phyloP scores from a whole-genome alignment of 2,888 invertebrate species.

The Morpho achilles region DNA sequence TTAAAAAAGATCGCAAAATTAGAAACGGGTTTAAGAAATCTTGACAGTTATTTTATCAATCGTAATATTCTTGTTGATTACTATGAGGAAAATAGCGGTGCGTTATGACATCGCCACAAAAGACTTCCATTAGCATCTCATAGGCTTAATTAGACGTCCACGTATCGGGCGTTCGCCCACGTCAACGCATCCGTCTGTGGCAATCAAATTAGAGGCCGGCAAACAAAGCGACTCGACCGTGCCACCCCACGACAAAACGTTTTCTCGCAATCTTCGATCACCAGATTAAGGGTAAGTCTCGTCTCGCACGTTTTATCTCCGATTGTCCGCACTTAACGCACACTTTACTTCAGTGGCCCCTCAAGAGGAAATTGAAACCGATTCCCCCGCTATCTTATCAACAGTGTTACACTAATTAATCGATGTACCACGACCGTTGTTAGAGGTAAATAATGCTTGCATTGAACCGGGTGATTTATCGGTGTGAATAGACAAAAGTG shows the following conservation, averaged over 20 bases:
- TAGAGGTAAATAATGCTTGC: conserved; percentile 71
- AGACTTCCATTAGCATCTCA: conserved; percentile 63
- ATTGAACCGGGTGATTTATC: conserved; percentile 73
- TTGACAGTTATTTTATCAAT: background rate
- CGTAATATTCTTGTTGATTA: conserved; percentile 29
- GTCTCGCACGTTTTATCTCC: conserved; percentile 78
- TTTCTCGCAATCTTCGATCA: conserved; percentile 79
- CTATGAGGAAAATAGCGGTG: conserved; percentile 33
- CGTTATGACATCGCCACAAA: conserved; percentile 57
- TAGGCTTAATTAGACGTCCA: conserved; percentile 69
- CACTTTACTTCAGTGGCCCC: conserved; percentile 77
- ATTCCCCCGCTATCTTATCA: conserved; percentile 77
- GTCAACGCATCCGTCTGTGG: conserved; percentile 56
- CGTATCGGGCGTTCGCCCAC: conserved; percentile 56
- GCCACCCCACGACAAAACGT: conserved; percentile 78
- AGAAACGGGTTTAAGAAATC: background rate
- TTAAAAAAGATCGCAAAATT: conserved; percentile 19
- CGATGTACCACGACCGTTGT: conserved; percentile 66
- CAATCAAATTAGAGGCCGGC: conserved; percentile 70
- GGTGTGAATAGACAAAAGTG: conserved; percentile 77
- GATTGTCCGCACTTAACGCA: conserved; percentile 78
- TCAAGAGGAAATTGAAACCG: conserved; percentile 78
- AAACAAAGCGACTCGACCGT: conserved; percentile 68
- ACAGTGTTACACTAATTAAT: conserved; percentile 77
- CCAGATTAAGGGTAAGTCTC: conserved; percentile 76